phyloP scores from a whole-genome alignment of 2,113 vertebrate species.

The Herpetotheres cachinnans region DNA sequence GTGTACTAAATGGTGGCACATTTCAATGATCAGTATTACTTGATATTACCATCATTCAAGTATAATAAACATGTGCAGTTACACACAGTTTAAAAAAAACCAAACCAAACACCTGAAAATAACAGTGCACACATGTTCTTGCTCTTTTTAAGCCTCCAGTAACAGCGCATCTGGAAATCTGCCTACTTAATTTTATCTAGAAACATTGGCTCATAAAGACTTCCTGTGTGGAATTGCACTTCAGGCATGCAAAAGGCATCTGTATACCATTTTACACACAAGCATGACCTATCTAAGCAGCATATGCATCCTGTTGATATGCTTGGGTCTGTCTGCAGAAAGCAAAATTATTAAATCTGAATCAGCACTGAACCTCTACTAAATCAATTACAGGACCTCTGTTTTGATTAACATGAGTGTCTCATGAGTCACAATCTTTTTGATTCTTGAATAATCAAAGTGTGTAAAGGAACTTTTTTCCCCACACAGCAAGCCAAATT shows the following conservation, averaged over 20 bases:
- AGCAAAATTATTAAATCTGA: background rate
- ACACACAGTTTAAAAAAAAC: background rate
- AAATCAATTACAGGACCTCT: background rate
- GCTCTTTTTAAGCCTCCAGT: background rate
- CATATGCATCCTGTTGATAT: constrained; percentile 40
- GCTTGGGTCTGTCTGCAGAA: background rate
- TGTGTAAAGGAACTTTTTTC: background rate
- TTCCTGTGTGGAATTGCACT: background rate
- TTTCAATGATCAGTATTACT: background rate
- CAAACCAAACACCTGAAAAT: background rate
- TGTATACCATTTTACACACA: background rate
- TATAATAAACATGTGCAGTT: background rate
- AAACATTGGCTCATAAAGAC: background rate
- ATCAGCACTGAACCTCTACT: background rate
- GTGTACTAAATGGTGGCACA: background rate
- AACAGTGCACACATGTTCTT: background rate
- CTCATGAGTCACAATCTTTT: background rate
- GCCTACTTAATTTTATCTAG: background rate
- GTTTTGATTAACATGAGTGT: background rate
- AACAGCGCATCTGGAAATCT: background rate
- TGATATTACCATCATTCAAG: background rate
- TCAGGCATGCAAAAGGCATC: constrained; percentile 17
- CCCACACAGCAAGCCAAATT: background rate
- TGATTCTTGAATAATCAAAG: background rate
- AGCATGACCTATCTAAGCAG: background rate